These are phyloP conservation scores for Platysternon megacephalum DNA, from an alignment of 2,113 vertebrate genomes.

Conservation along the genomic window DNA sequence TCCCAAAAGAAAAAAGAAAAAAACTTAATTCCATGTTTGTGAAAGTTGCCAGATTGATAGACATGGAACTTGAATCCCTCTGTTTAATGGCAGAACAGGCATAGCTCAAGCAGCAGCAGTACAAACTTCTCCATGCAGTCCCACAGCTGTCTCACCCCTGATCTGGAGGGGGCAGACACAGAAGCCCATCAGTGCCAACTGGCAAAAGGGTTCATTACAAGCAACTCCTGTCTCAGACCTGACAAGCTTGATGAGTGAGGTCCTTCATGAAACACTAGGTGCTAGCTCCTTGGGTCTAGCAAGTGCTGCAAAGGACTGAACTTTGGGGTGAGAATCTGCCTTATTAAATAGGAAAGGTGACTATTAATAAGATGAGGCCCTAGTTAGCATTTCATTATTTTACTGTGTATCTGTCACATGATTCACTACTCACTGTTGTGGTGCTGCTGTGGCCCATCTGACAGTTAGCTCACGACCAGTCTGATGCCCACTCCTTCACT, in stretches of 20 bases:
- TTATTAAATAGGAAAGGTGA: background rate
- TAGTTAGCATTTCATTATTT: background rate
- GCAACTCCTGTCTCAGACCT: background rate
- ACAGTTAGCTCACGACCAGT: background rate
- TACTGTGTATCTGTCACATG: background rate
- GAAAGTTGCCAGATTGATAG: background rate
- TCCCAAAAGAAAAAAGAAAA: background rate
- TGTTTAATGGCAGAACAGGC: background rate
- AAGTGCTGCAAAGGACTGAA: background rate
- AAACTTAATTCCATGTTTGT: background rate
- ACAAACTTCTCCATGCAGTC: background rate
- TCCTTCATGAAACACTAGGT: background rate
- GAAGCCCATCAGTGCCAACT: background rate
- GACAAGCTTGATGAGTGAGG: background rate
- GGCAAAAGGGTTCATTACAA: background rate
- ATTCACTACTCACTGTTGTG: background rate
- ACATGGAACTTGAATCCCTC: background rate
- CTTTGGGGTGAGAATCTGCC: background rate
- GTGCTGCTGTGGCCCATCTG: background rate
- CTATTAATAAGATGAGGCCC: background rate
- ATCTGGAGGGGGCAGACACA: background rate
- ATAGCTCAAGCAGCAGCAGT: background rate
- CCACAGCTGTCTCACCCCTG: background rate
- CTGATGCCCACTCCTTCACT: background rate
- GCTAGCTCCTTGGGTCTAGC: background rate